Evolutionary conservation across 1,140 invertebrate genomes (phyloP).

Genomic region (Aethina tumida): DNA sequence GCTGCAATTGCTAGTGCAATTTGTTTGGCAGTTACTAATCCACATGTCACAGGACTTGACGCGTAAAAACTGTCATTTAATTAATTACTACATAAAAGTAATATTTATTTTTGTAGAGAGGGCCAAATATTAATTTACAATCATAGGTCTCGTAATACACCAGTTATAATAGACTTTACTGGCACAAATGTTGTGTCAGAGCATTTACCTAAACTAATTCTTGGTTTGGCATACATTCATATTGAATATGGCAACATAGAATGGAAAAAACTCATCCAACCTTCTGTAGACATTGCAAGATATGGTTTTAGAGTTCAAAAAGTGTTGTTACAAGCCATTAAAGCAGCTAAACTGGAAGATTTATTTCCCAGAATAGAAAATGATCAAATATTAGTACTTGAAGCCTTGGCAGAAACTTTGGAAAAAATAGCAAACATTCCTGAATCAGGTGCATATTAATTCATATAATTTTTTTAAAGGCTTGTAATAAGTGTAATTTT

Average conservation of each 20-base stretch:
- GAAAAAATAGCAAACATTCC: conserved; percentile 38
- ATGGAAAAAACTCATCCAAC: conserved; percentile 55
- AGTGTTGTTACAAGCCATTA: conserved; percentile 37
- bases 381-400: conserved; percentile 37
- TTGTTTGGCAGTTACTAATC: conserved; percentile 56
- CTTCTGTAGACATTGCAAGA: conserved; percentile 52
- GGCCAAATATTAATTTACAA: conserved; percentile 64
- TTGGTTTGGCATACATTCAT: conserved; percentile 50
- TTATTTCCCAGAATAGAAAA: conserved; percentile 36
- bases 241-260: conserved; percentile 47
- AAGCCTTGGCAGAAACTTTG: conserved; percentile 38
- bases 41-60: conserved; percentile 58
- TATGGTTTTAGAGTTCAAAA: conserved; percentile 45
- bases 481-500: conserved; percentile 7
- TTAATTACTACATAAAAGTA: neutral
- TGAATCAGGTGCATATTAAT: conserved; percentile 34
- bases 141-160: conserved; percentile 41
- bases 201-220: conserved; percentile 46
- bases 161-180: conserved; percentile 48
- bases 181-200: conserved; percentile 31
- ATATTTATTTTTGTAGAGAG: conserved; percentile 42
- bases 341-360: conserved; percentile 34
- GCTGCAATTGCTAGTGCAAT: conserved; percentile 56
- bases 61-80: conserved; percentile 41
- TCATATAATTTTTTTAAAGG: conserved; percentile 7